Evolutionary conservation across 2,797 vertebrate species (phyloP).

Genomic region (Sylvilagus floridanus): DNA sequence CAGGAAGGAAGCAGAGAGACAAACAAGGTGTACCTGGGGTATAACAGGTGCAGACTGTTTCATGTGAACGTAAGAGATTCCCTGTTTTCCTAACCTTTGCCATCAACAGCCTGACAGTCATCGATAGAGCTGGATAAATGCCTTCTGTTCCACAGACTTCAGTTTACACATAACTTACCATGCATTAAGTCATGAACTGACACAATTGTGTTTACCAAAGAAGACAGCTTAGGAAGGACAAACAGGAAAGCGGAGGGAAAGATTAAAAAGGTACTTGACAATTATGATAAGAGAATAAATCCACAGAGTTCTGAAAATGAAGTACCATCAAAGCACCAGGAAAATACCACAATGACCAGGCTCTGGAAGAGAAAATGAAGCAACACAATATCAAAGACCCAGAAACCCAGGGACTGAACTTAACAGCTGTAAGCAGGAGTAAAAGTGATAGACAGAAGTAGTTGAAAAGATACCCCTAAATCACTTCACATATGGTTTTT

Average conservation of each 20-base stretch:
- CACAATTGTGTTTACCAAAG: not conserved
- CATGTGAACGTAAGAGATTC: not conserved
- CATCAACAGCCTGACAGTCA: not conserved
- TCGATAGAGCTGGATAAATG: not conserved
- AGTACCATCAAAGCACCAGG: not conserved
- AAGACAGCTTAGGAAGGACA: not conserved
- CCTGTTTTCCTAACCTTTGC: constrained; percentile 26
- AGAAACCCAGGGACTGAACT: not conserved
- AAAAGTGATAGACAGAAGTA: not conserved
- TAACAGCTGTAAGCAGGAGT: not conserved
- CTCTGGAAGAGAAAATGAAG: not conserved
- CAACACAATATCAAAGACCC: not conserved
- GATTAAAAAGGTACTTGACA: not conserved
- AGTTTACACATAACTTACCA: not conserved
- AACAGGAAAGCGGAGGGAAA: not conserved
- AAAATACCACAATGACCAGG: not conserved
- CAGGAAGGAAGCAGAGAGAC: not conserved
- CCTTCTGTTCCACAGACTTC: not conserved
- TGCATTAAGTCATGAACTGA: not conserved
- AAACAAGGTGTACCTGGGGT: not conserved
- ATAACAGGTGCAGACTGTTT: not conserved
- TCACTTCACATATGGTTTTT: not conserved
- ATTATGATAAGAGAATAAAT: not conserved
- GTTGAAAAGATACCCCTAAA: not conserved
- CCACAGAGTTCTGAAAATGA: constrained; percentile 8